Conservation (phyloP, 2,888 invertebrate species). For the Cosmia pyralina region DNA sequence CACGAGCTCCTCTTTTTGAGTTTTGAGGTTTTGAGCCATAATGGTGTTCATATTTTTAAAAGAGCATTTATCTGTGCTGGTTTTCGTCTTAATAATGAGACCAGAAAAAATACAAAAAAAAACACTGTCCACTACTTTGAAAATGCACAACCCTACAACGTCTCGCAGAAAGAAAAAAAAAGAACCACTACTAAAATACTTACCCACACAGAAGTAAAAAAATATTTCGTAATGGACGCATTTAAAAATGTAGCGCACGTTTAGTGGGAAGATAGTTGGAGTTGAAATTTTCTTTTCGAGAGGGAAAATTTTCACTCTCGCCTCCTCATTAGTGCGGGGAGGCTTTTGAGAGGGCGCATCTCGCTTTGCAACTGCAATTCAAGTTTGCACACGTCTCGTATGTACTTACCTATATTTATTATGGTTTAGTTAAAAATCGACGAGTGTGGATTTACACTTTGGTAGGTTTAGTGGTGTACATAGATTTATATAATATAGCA, state of each 20-base stretch:
- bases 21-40: too few species aligned
- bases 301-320: constrained; percentile 79
- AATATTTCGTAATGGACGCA: constrained; percentile 67
- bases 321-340: constrained; percentile 81
- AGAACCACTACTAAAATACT: constrained; percentile 36
- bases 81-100: too few species aligned
- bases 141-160: constrained; percentile 41
- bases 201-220: constrained; percentile 51
- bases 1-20: too few species aligned
- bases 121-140: neutral
- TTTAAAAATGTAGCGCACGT: constrained; percentile 76
- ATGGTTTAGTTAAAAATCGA: too few species aligned
- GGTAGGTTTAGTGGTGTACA: too few species aligned
- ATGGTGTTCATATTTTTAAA: too few species aligned
- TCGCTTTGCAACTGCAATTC: constrained; percentile 75
- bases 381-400: constrained; percentile 69
- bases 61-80: too few species aligned
- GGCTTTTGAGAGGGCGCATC: constrained; percentile 80
- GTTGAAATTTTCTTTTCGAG: constrained; percentile 80
- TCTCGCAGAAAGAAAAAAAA: constrained; percentile 33
- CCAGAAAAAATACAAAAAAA: neutral
- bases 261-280: constrained; percentile 76
- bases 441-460: too few species aligned
- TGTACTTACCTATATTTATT: constrained; percentile 59
- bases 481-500: too few species aligned